Conservation (phyloP, 1,140 invertebrate species). For the Watersipora subatra region DNA sequence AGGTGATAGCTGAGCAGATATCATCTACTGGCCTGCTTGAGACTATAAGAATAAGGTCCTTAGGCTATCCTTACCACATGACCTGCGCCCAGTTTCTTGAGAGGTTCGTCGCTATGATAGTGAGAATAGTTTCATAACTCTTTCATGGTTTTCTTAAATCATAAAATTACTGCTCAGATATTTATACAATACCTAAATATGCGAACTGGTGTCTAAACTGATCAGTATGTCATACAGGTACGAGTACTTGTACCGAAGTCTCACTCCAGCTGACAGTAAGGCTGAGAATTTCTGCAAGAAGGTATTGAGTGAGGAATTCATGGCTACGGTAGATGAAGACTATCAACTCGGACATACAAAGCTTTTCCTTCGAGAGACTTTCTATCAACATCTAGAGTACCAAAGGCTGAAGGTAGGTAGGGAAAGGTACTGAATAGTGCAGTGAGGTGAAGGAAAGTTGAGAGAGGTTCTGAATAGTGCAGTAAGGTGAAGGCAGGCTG, state of each 20-base stretch:
- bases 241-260: not conserved
- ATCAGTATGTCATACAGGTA: too few species aligned
- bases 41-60: conserved; percentile 84
- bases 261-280: not conserved
- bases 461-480: too few species aligned
- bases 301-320: not conserved
- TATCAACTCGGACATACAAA: not conserved
- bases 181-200: too few species aligned
- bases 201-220: too few species aligned
- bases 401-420: not conserved
- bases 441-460: too few species aligned
- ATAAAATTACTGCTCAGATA: too few species aligned
- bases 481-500: too few species aligned
- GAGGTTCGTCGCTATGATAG: conserved; percentile 40
- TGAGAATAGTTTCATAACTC: too few species aligned
- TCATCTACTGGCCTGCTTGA: conserved; percentile 90
- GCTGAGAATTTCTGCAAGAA: not conserved
- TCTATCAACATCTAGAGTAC: not conserved
- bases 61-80: conserved; percentile 86
- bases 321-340: not conserved
- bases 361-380: not conserved
- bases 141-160: too few species aligned
- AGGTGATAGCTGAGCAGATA: conserved; percentile 82
- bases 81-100: conserved; percentile 79
- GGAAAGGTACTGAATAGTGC: too few species aligned